Conservation (phyloP, 2,113 vertebrate genomes). For the Suricata suricatta region DNA sequence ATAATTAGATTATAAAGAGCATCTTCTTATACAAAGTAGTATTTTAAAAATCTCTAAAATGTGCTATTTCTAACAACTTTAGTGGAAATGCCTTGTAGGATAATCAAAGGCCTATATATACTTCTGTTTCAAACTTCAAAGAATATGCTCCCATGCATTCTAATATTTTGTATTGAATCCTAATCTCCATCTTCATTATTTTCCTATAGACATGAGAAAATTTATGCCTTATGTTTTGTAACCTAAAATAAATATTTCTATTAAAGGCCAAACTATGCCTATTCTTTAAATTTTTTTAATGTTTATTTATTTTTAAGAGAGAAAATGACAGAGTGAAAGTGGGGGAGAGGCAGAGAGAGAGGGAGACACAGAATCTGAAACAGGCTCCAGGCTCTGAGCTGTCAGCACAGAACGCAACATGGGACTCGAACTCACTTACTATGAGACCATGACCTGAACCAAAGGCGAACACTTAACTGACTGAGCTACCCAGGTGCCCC, state of each 20-base stretch:
- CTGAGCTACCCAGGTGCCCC: background rate
- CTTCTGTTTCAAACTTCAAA: conserved; percentile 1
- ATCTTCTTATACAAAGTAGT: background rate
- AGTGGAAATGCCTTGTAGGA: background rate
- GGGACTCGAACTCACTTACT: no score
- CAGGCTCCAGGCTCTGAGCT: no score
- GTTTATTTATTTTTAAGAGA: no score
- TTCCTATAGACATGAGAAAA: background rate
- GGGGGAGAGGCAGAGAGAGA: no score
- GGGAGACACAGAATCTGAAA: no score
- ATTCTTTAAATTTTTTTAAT: no score
- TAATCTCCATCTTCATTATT: background rate
- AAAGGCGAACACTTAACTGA: no score
- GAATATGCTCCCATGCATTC: background rate
- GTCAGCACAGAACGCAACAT: no score
- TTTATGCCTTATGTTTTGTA: background rate
- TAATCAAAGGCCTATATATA: background rate
- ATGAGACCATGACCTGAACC: no score
- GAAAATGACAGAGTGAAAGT: no score
- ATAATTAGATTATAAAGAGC: background rate
- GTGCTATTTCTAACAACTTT: conserved; percentile 20
- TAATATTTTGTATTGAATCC: background rate
- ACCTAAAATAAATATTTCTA: background rate
- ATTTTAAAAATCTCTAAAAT: background rate
- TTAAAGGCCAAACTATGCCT: background rate